Conservation (phyloP, 2,797 vertebrate genomes). For the Spea hammondii region DNA sequence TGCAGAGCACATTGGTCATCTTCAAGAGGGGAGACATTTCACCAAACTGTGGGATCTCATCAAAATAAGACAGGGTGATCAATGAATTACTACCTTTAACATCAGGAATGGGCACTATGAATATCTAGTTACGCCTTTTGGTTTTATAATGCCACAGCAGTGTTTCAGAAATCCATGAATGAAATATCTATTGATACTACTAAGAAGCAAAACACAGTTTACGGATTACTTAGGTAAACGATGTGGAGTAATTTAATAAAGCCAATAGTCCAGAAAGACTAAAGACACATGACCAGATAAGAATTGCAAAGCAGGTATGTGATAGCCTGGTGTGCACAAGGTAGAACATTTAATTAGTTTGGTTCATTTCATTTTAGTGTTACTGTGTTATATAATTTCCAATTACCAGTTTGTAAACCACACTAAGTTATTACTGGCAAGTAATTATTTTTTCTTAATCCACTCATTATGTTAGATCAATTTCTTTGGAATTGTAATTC, state of each 20-base stretch:
- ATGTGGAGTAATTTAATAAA: slow-evolving; percentile 13
- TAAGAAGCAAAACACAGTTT: not conserved
- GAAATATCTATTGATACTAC: too few species aligned
- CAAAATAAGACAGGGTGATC: too few species aligned
- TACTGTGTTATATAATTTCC: slow-evolving; percentile 22
- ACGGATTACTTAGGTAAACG: not conserved
- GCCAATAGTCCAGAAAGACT: slow-evolving; percentile 9
- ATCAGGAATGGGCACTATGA: too few species aligned
- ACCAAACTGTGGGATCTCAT: too few species aligned
- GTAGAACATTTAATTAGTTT: slow-evolving; percentile 28
- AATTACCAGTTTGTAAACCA: slow-evolving; percentile 27
- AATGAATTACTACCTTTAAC: too few species aligned
- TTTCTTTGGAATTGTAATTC: not conserved
- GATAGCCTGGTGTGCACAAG: slow-evolving; percentile 4
- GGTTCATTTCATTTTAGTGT: slow-evolving; percentile 21
- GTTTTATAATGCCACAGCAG: too few species aligned
- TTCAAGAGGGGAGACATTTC: too few species aligned
- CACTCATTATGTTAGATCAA: slow-evolving; percentile 11
- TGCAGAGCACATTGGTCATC: too few species aligned
- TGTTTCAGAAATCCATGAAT: too few species aligned
- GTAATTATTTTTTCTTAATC: slow-evolving; percentile 15
- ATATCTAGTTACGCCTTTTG: too few species aligned
- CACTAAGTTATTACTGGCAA: slow-evolving; percentile 21
- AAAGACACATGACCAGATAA: not conserved
- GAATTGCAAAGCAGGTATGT: slow-evolving; percentile 2